Percentiles rank a stretch among this genome's conserved stretches.
Evolutionary conservation across 2,113 vertebrate species (phyloP).

Genomic region (Malaclemys terrapin): DNA sequence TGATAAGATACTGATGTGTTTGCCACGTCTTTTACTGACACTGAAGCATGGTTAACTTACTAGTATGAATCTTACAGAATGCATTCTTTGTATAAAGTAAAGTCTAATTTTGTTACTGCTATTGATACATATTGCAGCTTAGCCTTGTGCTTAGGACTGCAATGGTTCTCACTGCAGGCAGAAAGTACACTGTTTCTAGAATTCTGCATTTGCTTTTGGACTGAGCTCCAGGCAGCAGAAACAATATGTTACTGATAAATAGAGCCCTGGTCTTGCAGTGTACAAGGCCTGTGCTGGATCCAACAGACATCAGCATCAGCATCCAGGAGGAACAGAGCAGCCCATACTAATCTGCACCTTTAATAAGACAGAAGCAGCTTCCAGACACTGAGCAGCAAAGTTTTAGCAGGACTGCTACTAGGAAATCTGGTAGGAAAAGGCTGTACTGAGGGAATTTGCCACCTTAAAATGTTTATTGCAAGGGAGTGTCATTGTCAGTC

Average conservation of each 20-base stretch:
- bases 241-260: background rate
- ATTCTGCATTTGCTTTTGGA: background rate
- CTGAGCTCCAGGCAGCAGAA: background rate
- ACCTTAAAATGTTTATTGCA: background rate
- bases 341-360: background rate
- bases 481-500: background rate
- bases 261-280: background rate
- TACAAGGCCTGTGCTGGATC: background rate
- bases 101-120: background rate
- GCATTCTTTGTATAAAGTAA: background rate
- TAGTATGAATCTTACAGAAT: background rate
- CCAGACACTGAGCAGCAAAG: background rate
- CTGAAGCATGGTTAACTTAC: background rate
- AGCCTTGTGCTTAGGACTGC: background rate
- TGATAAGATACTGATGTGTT: background rate
- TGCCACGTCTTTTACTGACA: background rate
- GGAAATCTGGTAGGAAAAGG: background rate
- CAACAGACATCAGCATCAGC: background rate
- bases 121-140: background rate
- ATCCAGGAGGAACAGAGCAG: background rate
- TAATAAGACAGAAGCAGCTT: background rate
- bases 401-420: background rate
- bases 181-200: background rate
- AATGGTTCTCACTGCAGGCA: background rate
- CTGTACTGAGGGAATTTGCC: background rate